Evolutionary conservation across 2,797 vertebrate species (phyloP).

Genomic region (Darevskia nairensis): DNA sequence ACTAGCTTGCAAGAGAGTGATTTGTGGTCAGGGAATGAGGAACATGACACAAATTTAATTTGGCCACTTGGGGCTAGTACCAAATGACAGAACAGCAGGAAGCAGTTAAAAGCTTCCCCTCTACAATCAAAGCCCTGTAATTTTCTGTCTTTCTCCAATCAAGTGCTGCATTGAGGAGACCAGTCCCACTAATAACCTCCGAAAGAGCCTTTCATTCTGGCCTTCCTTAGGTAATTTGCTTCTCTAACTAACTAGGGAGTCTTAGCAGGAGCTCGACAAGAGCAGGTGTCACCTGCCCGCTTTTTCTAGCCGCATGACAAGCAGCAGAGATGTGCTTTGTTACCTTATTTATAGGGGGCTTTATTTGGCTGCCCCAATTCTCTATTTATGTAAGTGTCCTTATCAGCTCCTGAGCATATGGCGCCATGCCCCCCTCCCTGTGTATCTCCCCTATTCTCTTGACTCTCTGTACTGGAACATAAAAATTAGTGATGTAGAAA

Average conservation of each 20-base stretch:
- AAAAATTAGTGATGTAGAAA: constrained; percentile 50
- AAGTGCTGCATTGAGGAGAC: constrained; percentile 69
- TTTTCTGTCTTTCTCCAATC: constrained; percentile 71
- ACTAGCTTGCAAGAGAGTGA: constrained; percentile 67
- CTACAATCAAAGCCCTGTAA: constrained; percentile 69
- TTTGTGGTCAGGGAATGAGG: constrained; percentile 70
- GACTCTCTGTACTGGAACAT: constrained; percentile 25
- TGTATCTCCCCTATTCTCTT: constrained; percentile 8
- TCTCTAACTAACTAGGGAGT: constrained; percentile 58
- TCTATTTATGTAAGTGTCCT: constrained; percentile 33
- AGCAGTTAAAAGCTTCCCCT: constrained; percentile 71
- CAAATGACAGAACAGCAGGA: constrained; percentile 72
- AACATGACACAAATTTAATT: constrained; percentile 74
- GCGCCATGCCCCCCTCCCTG: background rate
- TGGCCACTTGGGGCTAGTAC: constrained; percentile 66
- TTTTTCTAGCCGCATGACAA: constrained; percentile 46
- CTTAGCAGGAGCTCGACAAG: constrained; percentile 53
- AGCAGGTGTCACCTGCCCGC: constrained; percentile 27
- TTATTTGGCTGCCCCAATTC: constrained; percentile 35
- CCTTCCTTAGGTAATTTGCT: constrained; percentile 53
- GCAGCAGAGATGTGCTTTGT: constrained; percentile 20
- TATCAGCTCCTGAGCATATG: constrained; percentile 17
- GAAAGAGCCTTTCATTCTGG: constrained; percentile 63
- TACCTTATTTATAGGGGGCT: constrained; percentile 30
- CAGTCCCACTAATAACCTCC: constrained; percentile 66